Evolutionary conservation across 2,888 invertebrate species (phyloP).

Genomic region (Rapana venosa): DNA sequence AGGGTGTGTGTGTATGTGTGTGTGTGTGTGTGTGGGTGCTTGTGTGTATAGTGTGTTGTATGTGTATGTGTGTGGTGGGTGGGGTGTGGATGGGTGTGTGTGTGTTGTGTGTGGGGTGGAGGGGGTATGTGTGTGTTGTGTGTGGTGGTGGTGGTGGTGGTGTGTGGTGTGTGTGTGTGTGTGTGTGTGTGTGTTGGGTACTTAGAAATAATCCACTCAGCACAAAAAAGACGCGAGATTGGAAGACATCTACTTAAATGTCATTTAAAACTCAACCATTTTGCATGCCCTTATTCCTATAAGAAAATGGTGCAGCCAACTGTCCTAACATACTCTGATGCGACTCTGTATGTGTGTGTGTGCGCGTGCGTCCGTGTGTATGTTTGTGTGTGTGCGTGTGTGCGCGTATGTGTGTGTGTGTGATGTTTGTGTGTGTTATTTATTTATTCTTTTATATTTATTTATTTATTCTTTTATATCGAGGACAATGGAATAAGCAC

Average conservation of each 20-base stretch:
- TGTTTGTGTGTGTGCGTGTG: not conserved
- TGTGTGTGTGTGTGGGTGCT: slow-evolving; percentile 13
- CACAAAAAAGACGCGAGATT: too few species aligned
- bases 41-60: slow-evolving; percentile 26
- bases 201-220: not conserved
- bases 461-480: too few species aligned
- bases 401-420: too few species aligned
- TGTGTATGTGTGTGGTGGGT: slow-evolving; percentile 27
- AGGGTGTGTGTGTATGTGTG: not conserved
- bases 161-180: not conserved
- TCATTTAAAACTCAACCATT: too few species aligned
- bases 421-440: too few species aligned
- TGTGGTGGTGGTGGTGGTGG: not conserved
- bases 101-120: not conserved
- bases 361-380: not conserved
- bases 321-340: not conserved
- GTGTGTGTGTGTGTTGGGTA: not conserved
- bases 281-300: too few species aligned
- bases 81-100: not conserved
- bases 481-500: too few species aligned
- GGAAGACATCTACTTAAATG: too few species aligned
- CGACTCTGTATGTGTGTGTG: not conserved
- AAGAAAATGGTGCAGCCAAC: too few species aligned
- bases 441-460: too few species aligned
- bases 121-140: not conserved